Base-by-base conservation (phyloP, 2,888 invertebrate genomes). In the Masnerella sp. region DNA sequence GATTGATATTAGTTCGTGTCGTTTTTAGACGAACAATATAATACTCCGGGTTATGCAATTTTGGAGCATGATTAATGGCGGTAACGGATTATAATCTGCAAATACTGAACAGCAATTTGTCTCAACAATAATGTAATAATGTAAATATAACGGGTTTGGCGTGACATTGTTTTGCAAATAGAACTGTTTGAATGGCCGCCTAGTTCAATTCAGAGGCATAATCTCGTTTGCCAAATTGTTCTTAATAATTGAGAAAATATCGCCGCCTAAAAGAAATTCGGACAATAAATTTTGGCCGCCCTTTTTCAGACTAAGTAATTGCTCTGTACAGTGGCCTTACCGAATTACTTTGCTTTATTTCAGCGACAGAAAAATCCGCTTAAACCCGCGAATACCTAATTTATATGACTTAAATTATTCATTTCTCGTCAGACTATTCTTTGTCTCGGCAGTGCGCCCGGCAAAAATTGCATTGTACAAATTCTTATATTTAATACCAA, bases 41-140 rank as follows among this genome's bases (percentile, higher is more conserved):
- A n/a, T 25, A 43, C 42, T 45, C 45, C 38, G 28, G 61, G 61
- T 54, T 54, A 69, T 32, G 54, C 61, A 62, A 62, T 69, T 69
- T 69, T 40, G 54, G 61, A 51, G 42, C 54, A 40, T 69, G 61
- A 69, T 52, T 69, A 61, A 69, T 62, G 54, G 69, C 47, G 47
- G 61, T 36, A 38, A 69, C 54, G 69, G 54, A 62, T 62, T 69
- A 69, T 62, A 61, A 62, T 69, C 69, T 61, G 38, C 58, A 58
- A 71, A 71, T 58, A 71, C 62, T 36, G 64, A 71, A 71, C 56
- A 71, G 64, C 62, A 70, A 70, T 70, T 70, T 62, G 62, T 62
- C 62, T 70, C 42, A 34, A 62, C 62, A 62, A 69, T 69, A 61
- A 70, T 62, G 42, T 56, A 56, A 62, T 51, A 49, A 58, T 47